Percentiles rank a stretch among this genome's conserved stretches.
phyloP scores from a whole-genome alignment of 2,797 vertebrate species.

The Mormyrus proboscirostris region DNA sequence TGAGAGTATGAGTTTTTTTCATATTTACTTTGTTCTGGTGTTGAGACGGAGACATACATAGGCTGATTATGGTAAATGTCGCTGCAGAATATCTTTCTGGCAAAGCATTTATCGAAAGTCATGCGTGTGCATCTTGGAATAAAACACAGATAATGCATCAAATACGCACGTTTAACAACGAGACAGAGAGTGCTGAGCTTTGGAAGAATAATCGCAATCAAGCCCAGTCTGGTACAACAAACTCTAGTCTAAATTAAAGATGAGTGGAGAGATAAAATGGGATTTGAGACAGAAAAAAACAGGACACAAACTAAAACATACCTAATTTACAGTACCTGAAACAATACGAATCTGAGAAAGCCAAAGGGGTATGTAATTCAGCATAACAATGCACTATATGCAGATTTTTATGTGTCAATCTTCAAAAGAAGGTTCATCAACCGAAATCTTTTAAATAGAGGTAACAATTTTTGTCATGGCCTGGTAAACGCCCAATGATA shows the following conservation, averaged over 20 bases:
- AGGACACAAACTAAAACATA: not conserved
- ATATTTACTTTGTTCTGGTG: constrained; percentile 4
- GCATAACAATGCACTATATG: not conserved
- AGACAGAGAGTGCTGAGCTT: not conserved
- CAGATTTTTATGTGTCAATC: not conserved
- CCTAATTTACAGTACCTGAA: not conserved
- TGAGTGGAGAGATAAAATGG: not conserved
- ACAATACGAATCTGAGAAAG: not conserved
- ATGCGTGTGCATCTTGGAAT: not conserved
- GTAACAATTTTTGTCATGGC: not conserved
- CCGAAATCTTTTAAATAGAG: not conserved
- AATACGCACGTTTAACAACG: not conserved
- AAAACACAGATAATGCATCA: not conserved
- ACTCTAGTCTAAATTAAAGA: not conserved
- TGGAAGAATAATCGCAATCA: not conserved
- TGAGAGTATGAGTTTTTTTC: not conserved
- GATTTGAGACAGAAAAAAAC: not conserved
- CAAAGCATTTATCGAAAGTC: not conserved
- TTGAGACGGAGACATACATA: not conserved
- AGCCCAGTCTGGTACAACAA: not conserved
- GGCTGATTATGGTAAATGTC: not conserved
- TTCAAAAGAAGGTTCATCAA: not conserved
- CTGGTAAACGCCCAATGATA: not conserved
- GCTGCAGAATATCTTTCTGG: not conserved
- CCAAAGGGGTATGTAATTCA: not conserved